Evolutionary conservation across 2,797 vertebrate species (phyloP).

Genomic region (Rhinichthys osculus): DNA sequence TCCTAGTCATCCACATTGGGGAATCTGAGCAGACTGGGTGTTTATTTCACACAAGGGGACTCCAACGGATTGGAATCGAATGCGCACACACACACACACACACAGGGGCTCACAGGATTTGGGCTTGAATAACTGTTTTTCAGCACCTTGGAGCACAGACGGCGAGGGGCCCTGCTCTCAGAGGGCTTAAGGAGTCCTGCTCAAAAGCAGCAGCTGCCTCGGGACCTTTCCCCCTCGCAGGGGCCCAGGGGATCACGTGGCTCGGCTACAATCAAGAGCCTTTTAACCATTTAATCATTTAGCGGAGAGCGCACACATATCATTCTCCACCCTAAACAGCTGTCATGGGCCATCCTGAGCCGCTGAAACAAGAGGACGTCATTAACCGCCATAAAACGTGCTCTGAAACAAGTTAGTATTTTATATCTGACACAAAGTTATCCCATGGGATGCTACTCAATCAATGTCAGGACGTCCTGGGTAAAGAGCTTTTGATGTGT

Average conservation of each 20-base stretch:
- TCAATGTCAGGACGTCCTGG: conserved; percentile 33
- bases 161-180: conserved; percentile 57
- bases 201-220: conserved; percentile 64
- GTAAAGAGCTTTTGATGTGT: conserved; percentile 43
- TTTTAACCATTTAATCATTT: conserved; percentile 65
- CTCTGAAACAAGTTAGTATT: conserved; percentile 44
- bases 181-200: conserved; percentile 60
- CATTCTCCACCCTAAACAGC: conserved; percentile 54
- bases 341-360: conserved; percentile 52
- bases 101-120: conserved; percentile 53
- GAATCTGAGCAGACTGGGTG: conserved; percentile 59
- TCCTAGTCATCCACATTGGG: conserved; percentile 57
- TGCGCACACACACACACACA: conserved; percentile 7
- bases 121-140: conserved; percentile 65
- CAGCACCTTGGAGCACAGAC: conserved; percentile 61
- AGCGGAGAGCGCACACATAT: conserved; percentile 52
- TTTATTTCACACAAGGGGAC: conserved; percentile 62
- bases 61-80: conserved; percentile 50
- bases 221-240: conserved; percentile 57
- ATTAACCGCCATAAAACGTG: conserved; percentile 48
- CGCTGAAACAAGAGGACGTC: conserved; percentile 50
- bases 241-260: conserved; percentile 59
- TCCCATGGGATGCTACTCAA: conserved; percentile 48
- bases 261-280: conserved; percentile 54
- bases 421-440: conserved; percentile 40